Evolutionary conservation across 2,113 vertebrate genomes (phyloP), one percentile per base, ranked within the genome.

Genomic region (Forbesichthys papilliferus): DNA sequence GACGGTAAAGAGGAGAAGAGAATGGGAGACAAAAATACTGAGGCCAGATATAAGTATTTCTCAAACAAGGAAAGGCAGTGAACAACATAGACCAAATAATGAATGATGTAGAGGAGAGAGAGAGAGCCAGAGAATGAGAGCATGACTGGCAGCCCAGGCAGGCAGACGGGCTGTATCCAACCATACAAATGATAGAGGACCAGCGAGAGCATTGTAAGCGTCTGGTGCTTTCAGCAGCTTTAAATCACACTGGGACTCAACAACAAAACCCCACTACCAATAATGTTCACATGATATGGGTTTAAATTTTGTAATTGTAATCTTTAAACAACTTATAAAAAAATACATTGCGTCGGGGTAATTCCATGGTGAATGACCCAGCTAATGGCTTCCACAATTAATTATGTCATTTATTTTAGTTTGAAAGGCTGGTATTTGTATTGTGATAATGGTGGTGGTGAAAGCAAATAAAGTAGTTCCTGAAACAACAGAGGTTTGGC

Each of bases 191-290:
- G 93, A 93, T 82, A 59, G 93, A 93, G 89, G 89, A 61, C 87
- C 42, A 91, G 91, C 81, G 74, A 88, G 86, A 89, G 83, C 94
- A 93, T 88, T 94, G 94, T 92, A 91, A 94, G 91, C 7, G 80
- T 94, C 93, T 93, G 89, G 86, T 92, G 90, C 83, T 93, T 93
- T 94, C 94, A 95, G 94, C 93, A 94, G 93, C 94, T 95, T 94
- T 95, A 94, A 94, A 94, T 94, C 92, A 94, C 89, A 89, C 89
- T 86, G 88, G 89, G 79, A 91, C 92, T 94, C 89, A 84, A 88
- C 70, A 92, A 94, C 88, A 88, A 82, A 90, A 94, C 86, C 74
- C 10, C 71, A 42, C 55, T 66, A 87, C 92, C 84, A 92, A 89
- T 88, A 88, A 87, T 80, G 77, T 14, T 48, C 74, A 89, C 84